These are phyloP conservation scores for Lithobates sylvaticus DNA, from an alignment of 2,797 vertebrate genomes.

Conservation along the genomic window DNA sequence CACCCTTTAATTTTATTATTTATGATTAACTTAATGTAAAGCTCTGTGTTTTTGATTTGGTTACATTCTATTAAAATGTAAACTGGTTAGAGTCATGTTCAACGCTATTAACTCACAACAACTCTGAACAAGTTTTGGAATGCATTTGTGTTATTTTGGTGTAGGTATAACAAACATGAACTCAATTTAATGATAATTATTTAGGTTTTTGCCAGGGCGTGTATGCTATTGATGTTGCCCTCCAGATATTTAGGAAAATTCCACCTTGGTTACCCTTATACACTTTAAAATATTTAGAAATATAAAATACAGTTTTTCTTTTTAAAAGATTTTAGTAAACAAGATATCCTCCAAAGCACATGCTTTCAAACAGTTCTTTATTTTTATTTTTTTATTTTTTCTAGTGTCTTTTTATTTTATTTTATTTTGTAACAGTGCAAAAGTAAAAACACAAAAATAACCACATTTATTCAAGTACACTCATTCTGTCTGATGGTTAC, in stretches of 20 bases:
- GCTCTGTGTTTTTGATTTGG: not conserved
- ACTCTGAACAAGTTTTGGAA: slow-evolving; percentile 16
- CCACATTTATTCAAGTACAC: no score
- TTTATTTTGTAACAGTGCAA: no score
- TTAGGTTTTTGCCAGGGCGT: slow-evolving; percentile 24
- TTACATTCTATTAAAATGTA: not conserved
- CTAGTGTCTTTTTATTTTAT: no score
- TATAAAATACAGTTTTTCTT: no score
- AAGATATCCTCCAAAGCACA: no score
- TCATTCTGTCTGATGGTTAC: no score
- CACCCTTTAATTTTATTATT: no score
- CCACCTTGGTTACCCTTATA: not conserved
- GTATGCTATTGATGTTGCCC: slow-evolving; percentile 16
- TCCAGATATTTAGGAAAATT: slow-evolving; percentile 29
- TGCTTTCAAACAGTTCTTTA: no score
- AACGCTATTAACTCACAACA: not conserved
- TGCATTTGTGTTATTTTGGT: slow-evolving; percentile 1
- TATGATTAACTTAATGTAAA: no score
- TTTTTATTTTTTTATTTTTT: no score
- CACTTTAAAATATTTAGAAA: not conserved
- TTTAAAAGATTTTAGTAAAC: no score
- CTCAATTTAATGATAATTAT: slow-evolving; percentile 26
- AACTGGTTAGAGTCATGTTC: not conserved
- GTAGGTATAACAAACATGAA: not conserved
- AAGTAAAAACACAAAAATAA: no score